A percentile compares a stretch with the other conserved stretches of the same genome.
phyloP scores from a whole-genome alignment of 2,888 invertebrate species.

The Limnephilus auricula region DNA sequence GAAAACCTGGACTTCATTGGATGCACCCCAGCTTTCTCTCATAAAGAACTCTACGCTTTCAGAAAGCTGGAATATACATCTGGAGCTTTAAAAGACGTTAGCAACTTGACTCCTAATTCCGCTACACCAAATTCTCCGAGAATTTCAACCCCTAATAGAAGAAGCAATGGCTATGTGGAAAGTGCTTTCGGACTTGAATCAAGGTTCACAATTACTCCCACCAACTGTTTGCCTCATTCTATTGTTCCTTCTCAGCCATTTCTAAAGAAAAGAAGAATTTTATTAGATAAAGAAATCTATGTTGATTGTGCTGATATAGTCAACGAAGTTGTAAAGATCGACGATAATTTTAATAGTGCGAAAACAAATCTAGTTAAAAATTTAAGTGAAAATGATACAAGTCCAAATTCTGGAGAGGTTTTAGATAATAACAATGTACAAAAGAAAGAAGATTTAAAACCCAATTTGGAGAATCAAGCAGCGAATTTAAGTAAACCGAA shows the following conservation, averaged over 20 bases:
- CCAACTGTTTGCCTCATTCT: constrained; percentile 46
- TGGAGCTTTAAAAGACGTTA: constrained; percentile 78
- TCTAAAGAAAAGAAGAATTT: constrained; percentile 63
- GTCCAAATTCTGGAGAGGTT: constrained; percentile 6
- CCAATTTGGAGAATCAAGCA: not conserved
- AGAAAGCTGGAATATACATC: constrained; percentile 74
- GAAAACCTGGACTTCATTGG: constrained; percentile 76
- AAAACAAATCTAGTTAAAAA: constrained; percentile 25
- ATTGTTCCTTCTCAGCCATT: constrained; percentile 51
- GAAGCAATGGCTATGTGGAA: constrained; percentile 70
- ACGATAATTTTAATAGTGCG: not conserved
- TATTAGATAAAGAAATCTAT: constrained; percentile 65
- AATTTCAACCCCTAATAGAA: constrained; percentile 69
- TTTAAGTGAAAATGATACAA: constrained; percentile 28
- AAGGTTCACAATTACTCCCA: constrained; percentile 52
- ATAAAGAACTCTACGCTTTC: constrained; percentile 78
- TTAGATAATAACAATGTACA: constrained; percentile 18
- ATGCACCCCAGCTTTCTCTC: constrained; percentile 77
- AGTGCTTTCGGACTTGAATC: constrained; percentile 46
- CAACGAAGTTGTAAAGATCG: constrained; percentile 57
- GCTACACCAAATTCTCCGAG: constrained; percentile 70
- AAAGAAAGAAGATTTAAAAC: not conserved
- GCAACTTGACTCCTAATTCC: constrained; percentile 79
- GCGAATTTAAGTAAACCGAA: not conserved
- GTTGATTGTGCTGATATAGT: constrained; percentile 67